These are phyloP conservation scores for Polydesmus complanatus DNA, from an alignment of 2,888 invertebrate species.

Conservation along the genomic window DNA sequence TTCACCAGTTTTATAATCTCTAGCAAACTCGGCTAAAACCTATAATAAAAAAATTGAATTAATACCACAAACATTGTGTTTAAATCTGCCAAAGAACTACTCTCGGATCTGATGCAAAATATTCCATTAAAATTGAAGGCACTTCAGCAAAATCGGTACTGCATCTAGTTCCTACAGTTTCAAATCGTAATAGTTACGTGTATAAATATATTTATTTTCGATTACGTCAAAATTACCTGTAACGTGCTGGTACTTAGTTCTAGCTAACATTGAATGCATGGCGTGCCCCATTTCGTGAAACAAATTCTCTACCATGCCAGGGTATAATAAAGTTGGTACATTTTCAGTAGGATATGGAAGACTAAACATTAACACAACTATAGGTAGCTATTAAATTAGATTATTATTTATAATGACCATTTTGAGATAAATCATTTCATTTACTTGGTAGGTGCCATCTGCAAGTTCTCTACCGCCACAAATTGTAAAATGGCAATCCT, in stretches of 20 bases:
- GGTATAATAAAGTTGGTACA: slow-evolving; percentile 63
- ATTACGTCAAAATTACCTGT: slow-evolving; percentile 38
- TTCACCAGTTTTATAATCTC: slow-evolving; percentile 78
- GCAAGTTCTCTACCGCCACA: slow-evolving; percentile 69
- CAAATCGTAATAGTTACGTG: not conserved
- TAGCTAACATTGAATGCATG: slow-evolving; percentile 93
- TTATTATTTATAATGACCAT: not conserved
- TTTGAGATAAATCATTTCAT: slow-evolving; percentile 12
- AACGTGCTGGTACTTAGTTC: slow-evolving; percentile 91
- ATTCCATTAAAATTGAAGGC: slow-evolving; percentile 97
- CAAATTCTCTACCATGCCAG: slow-evolving; percentile 80
- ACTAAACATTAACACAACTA: slow-evolving; percentile 86
- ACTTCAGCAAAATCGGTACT: slow-evolving; percentile 98
- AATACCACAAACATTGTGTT: too few species aligned
- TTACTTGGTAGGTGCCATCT: slow-evolving; percentile 65
- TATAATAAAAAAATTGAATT: slow-evolving; percentile 27
- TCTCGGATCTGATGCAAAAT: slow-evolving; percentile 78
- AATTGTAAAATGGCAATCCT: slow-evolving; percentile 97
- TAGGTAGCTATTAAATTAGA: slow-evolving; percentile 47
- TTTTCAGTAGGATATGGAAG: slow-evolving; percentile 59
- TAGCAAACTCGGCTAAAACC: slow-evolving; percentile 72
- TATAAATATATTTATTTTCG: not conserved
- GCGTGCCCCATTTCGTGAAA: slow-evolving; percentile 99
- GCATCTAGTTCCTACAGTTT: slow-evolving; percentile 66
- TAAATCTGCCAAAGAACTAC: slow-evolving; percentile 31